phyloP scores from a whole-genome alignment of 1,140 invertebrate species.

The Aphidius gifuensis region DNA sequence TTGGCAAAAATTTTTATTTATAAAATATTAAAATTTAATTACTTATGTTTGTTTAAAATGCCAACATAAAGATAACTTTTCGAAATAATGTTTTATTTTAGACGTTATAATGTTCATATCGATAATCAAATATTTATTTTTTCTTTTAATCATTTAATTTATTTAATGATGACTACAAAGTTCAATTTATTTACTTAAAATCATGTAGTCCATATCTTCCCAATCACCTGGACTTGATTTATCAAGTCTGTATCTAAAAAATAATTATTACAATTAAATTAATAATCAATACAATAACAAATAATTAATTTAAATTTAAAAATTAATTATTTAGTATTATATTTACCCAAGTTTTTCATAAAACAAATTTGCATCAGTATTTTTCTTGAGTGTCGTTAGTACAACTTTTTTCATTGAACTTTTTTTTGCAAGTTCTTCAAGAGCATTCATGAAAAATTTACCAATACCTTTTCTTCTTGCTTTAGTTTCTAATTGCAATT shows the following conservation, averaged over 20 bases:
- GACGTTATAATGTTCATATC: too few relatives aligned
- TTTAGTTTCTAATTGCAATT: slow-evolving; percentile 71
- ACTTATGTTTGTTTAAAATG: too few relatives aligned
- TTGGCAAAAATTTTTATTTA: too few relatives aligned
- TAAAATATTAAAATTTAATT: too few relatives aligned
- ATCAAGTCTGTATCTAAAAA: slow-evolving; percentile 56
- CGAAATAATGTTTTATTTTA: too few relatives aligned
- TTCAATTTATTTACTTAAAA: slow-evolving; percentile 45
- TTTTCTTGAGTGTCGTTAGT: slow-evolving; percentile 78
- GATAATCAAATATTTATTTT: too few relatives aligned
- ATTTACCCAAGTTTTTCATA: slow-evolving; percentile 69
- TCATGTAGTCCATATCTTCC: slow-evolving; percentile 42
- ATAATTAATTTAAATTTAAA: background rate
- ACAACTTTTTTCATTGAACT: slow-evolving; percentile 76
- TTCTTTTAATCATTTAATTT: too few relatives aligned
- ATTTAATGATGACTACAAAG: too few relatives aligned
- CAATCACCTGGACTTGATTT: slow-evolving; percentile 49
- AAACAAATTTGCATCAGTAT: slow-evolving; percentile 65
- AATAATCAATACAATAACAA: background rate
- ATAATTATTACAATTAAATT: slow-evolving; percentile 1
- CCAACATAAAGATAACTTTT: too few relatives aligned
- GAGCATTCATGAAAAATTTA: slow-evolving; percentile 73
- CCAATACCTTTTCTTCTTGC: slow-evolving; percentile 72
- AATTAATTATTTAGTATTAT: slow-evolving; percentile 13
- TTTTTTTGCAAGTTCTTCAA: slow-evolving; percentile 72